Conservation (phyloP, 2,888 invertebrate genomes). For the Drosophila histrio region DNA sequence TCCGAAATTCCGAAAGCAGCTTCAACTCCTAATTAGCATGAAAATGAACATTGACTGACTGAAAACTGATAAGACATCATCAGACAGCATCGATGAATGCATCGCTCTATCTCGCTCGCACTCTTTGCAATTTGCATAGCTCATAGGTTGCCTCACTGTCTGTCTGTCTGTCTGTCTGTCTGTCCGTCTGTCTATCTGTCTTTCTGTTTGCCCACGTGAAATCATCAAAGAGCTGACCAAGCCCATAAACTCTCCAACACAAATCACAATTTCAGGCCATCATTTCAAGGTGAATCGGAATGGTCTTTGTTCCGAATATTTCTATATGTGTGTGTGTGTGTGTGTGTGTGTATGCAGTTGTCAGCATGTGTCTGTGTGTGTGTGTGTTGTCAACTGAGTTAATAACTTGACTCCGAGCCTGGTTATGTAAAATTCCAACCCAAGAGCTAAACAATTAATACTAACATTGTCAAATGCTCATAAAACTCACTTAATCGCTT, state of each 20-base stretch:
- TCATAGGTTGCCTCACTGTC: constrained; percentile 3
- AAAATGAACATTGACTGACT: constrained; percentile 51
- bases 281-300: constrained; percentile 66
- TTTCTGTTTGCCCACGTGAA: constrained; percentile 42
- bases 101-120: neutral
- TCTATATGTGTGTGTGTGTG: neutral
- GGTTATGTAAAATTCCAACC: constrained; percentile 49
- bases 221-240: constrained; percentile 6
- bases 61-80: constrained; percentile 45
- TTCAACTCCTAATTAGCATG: constrained; percentile 64
- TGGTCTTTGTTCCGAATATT: constrained; percentile 30
- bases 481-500: constrained; percentile 24
- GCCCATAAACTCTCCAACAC: constrained; percentile 25
- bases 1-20: constrained; percentile 69
- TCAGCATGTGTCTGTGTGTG: neutral
- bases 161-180: constrained; percentile 1
- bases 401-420: constrained; percentile 3
- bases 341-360: neutral
- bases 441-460: constrained; percentile 33
- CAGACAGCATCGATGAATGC: neutral
- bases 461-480: constrained; percentile 36
- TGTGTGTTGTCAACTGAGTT: constrained; percentile 39
- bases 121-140: too few species aligned
- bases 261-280: constrained; percentile 36
- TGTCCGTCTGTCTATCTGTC: neutral